These are phyloP conservation scores for Chrysaora quinquecirrha DNA, from an alignment of 30 jellyfish, hydroid and myxozoan genomes.

Conservation along the genomic window DNA sequence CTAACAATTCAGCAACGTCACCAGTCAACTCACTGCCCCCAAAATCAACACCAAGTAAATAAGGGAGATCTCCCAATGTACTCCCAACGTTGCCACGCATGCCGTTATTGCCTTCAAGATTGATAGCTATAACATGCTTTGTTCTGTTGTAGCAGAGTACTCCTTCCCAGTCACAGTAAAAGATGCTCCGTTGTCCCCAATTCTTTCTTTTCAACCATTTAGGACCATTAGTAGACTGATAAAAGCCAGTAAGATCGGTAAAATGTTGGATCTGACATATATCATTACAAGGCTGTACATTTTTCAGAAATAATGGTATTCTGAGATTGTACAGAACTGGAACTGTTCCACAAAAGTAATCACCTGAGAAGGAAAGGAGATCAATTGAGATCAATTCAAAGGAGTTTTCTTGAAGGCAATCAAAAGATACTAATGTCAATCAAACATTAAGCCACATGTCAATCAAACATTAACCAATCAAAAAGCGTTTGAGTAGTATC, in stretches of 20 bases:
- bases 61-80: conserved; percentile 38
- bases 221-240: conserved; percentile 33
- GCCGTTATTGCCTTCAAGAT: conserved; percentile 46
- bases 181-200: conserved; percentile 19
- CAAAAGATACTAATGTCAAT: no score
- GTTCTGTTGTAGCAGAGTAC: conserved; percentile 49
- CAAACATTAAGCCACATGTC: no score
- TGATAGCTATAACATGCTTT: conserved; percentile 47
- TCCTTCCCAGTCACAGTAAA: conserved; percentile 78
- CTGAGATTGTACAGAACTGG: conserved; percentile 69
- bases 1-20: conserved; percentile 10
- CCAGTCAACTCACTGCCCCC: conserved; percentile 51
- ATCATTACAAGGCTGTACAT: conserved; percentile 20
- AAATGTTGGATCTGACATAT: conserved; percentile 25
- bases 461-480: no score
- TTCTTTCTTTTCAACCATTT: conserved; percentile 36
- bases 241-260: conserved; percentile 14
- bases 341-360: conserved; percentile 49
- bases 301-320: conserved; percentile 42
- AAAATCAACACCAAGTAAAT: conserved; percentile 41
- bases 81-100: conserved; percentile 54
- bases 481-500: no score
- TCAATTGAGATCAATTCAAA: no score
- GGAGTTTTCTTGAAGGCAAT: no score
- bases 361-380: conserved; percentile 28